Evolutionary conservation across 2,113 vertebrate species (phyloP), one percentile per base, ranked within the genome.

Genomic region (Gadus macrocephalus): DNA sequence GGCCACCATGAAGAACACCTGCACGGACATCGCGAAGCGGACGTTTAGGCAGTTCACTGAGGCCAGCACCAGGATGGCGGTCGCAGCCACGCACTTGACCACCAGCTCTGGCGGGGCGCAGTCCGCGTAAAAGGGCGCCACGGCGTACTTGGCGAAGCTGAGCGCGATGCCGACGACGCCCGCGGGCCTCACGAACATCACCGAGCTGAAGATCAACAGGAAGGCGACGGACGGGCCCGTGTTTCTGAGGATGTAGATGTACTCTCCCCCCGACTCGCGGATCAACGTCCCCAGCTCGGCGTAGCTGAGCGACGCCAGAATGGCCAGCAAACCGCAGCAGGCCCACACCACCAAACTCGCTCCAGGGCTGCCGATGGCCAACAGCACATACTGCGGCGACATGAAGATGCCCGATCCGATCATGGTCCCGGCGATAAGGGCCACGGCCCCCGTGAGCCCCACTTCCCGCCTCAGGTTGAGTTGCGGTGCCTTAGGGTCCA

Each of bases 251-350:
- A 96, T 94, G 75, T 95, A 98, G 77, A 94, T 89, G 72, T 96
- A 96, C 19, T 97, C 93, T 15, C 94, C 94, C 0, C 95, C 93
- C 0, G 95, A 96, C 53, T 96, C 91, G 62, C 77, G 83, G 22
- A 98, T 92, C 20, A 94, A 77, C 0, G 93, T 94, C 19, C 94
- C 94, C 71, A 98, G 88, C 78, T 97, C 95, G 9, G 90, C 92
- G 0, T 95, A 96, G 1, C 94, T 94, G 75, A 95, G 86, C 20
- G 94, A 91, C 3, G 90, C 94, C 66, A 94, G 64, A 35, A 79
- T 87, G 53, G 89, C 88, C 84, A 96, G 81, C 20, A 95, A 0
- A 0, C 96, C 94, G n/a, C 94, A 93, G 0, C 73, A 75, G 4
- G 91, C 91, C 95, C 95, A 96, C 62, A 96, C 85, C 49, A 93